Percentiles rank a stretch among this genome's conserved stretches.
These are phyloP conservation scores for Metopia argyrocephala DNA, from an alignment of 2,888 invertebrate genomes.

Conservation along the genomic window DNA sequence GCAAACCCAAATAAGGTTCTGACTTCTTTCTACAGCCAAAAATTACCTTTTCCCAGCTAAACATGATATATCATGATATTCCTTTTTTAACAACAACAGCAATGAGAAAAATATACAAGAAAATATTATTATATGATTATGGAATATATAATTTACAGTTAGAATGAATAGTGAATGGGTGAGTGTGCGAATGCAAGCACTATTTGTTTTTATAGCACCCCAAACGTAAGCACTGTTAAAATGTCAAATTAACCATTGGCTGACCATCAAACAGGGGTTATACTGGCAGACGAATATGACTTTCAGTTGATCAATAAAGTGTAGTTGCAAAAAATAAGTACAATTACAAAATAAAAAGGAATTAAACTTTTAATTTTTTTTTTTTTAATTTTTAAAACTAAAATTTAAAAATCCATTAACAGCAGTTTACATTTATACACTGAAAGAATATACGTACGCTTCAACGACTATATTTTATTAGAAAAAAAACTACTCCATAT, in stretches of 20 bases:
- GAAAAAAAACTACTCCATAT: no score
- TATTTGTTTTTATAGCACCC: not conserved
- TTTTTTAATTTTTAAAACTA: conserved; percentile 7
- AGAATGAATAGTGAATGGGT: conserved; percentile 57
- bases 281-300: not conserved
- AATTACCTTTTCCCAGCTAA: not conserved
- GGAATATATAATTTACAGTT: conserved; percentile 78
- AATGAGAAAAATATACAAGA: not conserved
- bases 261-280: conserved; percentile 45
- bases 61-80: not conserved
- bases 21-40: not conserved
- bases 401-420: conserved; percentile 47
- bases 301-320: not conserved
- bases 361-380: conserved; percentile 12
- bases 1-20: conserved; percentile 10
- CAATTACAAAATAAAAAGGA: conserved; percentile 32
- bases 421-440: conserved; percentile 12
- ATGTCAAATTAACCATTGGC: conserved; percentile 42
- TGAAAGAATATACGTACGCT: not conserved
- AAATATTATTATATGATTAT: conserved; percentile 70
- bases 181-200: not conserved
- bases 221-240: conserved; percentile 28
- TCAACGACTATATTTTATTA: not conserved
- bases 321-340: not conserved
- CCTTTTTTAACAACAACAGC: not conserved